Conservation (phyloP, 2,888 invertebrate species). For the Disparrhopalites patrizii region DNA sequence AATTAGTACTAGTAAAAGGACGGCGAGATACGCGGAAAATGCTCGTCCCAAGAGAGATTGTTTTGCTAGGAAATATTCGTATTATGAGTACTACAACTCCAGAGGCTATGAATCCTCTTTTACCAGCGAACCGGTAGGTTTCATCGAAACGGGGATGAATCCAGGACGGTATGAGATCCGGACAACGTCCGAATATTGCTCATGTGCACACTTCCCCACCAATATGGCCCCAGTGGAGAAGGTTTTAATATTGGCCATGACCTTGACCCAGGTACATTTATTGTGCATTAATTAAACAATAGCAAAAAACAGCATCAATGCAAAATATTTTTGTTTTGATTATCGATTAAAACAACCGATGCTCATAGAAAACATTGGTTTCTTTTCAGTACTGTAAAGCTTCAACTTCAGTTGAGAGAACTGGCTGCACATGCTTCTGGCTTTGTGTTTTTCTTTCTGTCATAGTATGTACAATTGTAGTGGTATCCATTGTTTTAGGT, state of each 20-base stretch:
- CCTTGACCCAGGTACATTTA: background rate
- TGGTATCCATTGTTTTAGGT: too few relatives aligned
- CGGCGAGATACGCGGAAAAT: background rate
- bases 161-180: background rate
- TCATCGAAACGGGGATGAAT: slow-evolving; percentile 10
- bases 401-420: background rate
- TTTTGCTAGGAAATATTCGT: background rate
- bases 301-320: too few relatives aligned
- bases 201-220: background rate
- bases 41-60: background rate
- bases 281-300: too few relatives aligned
- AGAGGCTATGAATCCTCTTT: background rate
- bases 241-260: background rate
- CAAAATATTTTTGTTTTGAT: too few relatives aligned
- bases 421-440: background rate
- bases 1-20: background rate
- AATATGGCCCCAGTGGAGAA: background rate
- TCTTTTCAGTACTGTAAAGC: background rate
- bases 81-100: slow-evolving; percentile 2
- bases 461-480: background rate
- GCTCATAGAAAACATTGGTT: too few relatives aligned
- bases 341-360: too few relatives aligned
- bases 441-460: background rate
- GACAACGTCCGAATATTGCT: background rate
- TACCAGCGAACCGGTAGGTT: background rate